These are phyloP conservation scores for Strigamia maritima DNA, from an alignment of 2,888 invertebrate species.

Conservation along the genomic window DNA sequence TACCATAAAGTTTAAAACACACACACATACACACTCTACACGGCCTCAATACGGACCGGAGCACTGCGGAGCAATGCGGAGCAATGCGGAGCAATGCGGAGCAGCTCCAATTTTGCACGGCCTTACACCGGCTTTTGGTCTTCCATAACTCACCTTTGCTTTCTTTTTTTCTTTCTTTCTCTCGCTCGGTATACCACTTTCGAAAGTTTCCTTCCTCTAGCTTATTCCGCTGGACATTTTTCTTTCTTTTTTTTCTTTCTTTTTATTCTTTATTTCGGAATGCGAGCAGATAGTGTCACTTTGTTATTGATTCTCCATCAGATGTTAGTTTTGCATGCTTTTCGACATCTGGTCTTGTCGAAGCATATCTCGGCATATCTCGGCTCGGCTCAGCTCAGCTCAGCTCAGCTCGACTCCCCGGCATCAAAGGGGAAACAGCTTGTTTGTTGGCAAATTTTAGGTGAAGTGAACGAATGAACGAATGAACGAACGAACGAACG, in stretches of 20 bases:
- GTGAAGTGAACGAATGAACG: too few species aligned
- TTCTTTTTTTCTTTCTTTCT: neutral
- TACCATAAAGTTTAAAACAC: conserved; percentile 22
- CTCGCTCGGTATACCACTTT: neutral
- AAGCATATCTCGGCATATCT: neutral
- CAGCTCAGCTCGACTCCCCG: neutral
- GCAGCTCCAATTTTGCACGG: neutral
- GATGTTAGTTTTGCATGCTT: neutral
- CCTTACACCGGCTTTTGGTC: neutral
- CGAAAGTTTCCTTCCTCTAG: too few species aligned
- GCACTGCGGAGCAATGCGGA: too few species aligned
- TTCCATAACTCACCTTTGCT: neutral
- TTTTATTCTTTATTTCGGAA: neutral
- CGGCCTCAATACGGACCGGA: too few species aligned
- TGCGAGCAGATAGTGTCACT: neutral
- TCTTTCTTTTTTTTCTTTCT: neutral
- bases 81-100: too few species aligned
- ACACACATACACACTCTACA: too few species aligned
- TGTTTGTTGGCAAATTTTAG: neutral
- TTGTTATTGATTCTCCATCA: conserved; percentile 25
- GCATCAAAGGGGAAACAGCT: conserved; percentile 7
- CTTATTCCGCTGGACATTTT: too few species aligned
- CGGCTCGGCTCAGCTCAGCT: too few species aligned
- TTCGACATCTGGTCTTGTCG: conserved; percentile 16
- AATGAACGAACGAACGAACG: too few species aligned